phyloP scores from a whole-genome alignment of 2,888 invertebrate genomes.

The Elgonia sp. region DNA sequence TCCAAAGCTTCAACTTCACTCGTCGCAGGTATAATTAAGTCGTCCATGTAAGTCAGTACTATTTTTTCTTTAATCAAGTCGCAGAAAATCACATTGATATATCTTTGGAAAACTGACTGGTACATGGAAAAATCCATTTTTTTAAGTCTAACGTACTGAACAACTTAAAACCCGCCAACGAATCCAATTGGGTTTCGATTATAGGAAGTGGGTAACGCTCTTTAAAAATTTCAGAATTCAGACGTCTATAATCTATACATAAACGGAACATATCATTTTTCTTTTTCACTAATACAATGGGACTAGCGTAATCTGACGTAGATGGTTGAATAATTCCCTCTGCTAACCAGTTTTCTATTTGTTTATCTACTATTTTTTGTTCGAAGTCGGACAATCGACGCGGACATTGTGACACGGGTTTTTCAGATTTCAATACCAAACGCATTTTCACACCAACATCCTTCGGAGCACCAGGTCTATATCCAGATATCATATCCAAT shows the following conservation, averaged over 20 bases:
- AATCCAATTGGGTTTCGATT: conserved; percentile 29
- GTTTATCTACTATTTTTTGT: conserved; percentile 4
- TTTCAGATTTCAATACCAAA: conserved; percentile 19
- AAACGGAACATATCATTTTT: conserved; percentile 24
- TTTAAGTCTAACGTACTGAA: conserved; percentile 28
- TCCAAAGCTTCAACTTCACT: background rate
- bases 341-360: conserved; percentile 23
- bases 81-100: conserved; percentile 39
- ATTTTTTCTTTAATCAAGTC: conserved; percentile 44
- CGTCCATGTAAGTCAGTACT: conserved; percentile 15
- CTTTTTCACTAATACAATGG: conserved; percentile 18
- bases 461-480: background rate
- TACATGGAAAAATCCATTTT: conserved; percentile 27
- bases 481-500: background rate
- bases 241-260: conserved; percentile 29
- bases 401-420: conserved; percentile 16
- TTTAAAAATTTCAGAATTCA: conserved; percentile 15
- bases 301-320: conserved; percentile 28
- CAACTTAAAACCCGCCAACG: background rate
- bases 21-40: conserved; percentile 40
- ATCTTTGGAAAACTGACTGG: conserved; percentile 8
- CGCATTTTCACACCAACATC: conserved; percentile 1
- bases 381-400: conserved; percentile 6
- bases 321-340: conserved; percentile 42
- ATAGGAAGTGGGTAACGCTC: conserved; percentile 32